Conservation (phyloP, 2,888 invertebrate genomes). For the Phaonia tiefii region DNA sequence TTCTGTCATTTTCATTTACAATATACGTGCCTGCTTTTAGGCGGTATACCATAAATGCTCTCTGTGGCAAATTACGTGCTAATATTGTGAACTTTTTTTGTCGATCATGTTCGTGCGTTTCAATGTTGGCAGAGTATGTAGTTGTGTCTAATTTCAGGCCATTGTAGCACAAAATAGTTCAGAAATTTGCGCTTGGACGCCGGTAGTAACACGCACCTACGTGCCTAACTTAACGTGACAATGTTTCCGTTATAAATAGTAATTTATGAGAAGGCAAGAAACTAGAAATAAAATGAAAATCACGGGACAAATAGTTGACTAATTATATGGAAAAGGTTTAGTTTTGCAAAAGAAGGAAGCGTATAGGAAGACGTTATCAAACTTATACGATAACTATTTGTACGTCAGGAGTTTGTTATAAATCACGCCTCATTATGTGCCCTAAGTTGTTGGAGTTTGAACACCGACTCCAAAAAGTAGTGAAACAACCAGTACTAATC, state of each 20-base stretch:
- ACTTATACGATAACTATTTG: too few species aligned
- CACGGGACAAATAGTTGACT: conserved; percentile 37
- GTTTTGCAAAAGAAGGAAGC: background rate
- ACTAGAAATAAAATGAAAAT: conserved; percentile 16
- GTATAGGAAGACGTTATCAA: background rate
- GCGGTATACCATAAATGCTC: background rate
- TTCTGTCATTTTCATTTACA: conserved; percentile 5
- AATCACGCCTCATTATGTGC: too few species aligned
- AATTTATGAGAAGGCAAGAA: conserved; percentile 36
- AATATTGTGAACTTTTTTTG: conserved; percentile 51
- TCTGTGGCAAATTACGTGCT: conserved; percentile 57
- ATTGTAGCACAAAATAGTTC: conserved; percentile 40
- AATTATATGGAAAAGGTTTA: conserved; percentile 46
- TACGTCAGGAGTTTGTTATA: too few species aligned
- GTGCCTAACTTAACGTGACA: conserved; percentile 51
- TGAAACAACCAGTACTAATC: too few species aligned
- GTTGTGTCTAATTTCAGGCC: conserved; percentile 58
- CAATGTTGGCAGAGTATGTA: conserved; percentile 44
- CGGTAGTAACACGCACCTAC: conserved; percentile 40
- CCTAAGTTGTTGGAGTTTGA: too few species aligned
- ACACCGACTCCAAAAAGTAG: too few species aligned
- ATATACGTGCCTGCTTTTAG: conserved; percentile 63
- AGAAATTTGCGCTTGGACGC: background rate
- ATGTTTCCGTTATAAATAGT: conserved; percentile 36
- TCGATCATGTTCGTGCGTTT: conserved; percentile 56